phyloP scores from a whole-genome alignment of 2,888 invertebrate species.

The Cistogaster globosa region DNA sequence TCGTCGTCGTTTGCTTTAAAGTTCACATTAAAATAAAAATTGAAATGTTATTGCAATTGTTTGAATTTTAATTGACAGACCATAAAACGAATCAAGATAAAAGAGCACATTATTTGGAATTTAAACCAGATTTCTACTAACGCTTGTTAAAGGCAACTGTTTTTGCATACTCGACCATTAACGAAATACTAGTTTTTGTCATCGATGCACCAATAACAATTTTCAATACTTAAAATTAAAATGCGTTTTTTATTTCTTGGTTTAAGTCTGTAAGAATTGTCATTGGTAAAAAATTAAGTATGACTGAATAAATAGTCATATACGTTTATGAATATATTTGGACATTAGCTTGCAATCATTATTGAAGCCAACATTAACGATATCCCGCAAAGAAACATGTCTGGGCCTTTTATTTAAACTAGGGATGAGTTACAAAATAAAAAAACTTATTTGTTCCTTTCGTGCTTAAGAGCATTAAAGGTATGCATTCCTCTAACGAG shows the following conservation, averaged over 20 bases:
- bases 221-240: slow-evolving; percentile 40
- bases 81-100: slow-evolving; percentile 52
- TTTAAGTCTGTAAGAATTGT: slow-evolving; percentile 46
- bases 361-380: slow-evolving; percentile 25
- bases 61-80: slow-evolving; percentile 70
- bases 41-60: slow-evolving; percentile 79
- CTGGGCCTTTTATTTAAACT: slow-evolving; percentile 7
- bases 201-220: slow-evolving; percentile 19
- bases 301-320: not conserved
- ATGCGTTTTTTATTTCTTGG: slow-evolving; percentile 9
- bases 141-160: slow-evolving; percentile 3
- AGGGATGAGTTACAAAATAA: slow-evolving; percentile 29
- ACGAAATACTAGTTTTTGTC: slow-evolving; percentile 12
- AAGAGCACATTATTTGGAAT: slow-evolving; percentile 20
- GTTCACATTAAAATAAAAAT: slow-evolving; percentile 77
- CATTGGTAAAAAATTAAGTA: not conserved
- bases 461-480: not conserved
- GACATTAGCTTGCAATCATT: slow-evolving; percentile 39
- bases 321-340: slow-evolving; percentile 22
- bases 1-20: slow-evolving; percentile 72
- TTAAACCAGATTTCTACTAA: slow-evolving; percentile 40
- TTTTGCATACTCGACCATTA: slow-evolving; percentile 47
- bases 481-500: not conserved
- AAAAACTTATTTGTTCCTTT: not conserved
- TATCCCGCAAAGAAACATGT: slow-evolving; percentile 19